Percentiles rank a stretch among this genome's conserved stretches.
Evolutionary conservation across 1,140 invertebrate genomes (phyloP).

Genomic region (Whitmania pigra): DNA sequence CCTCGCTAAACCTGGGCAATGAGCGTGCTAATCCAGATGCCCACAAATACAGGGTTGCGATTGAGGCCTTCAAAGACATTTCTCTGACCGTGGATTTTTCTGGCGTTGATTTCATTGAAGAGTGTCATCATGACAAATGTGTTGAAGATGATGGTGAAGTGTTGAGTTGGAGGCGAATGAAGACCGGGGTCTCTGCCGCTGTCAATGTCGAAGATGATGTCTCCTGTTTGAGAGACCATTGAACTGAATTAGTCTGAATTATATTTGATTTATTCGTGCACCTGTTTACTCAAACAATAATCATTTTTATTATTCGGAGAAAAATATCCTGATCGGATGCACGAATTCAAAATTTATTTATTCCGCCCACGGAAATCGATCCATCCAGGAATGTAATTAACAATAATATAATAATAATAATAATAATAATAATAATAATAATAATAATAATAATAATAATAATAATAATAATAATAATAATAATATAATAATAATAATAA

Average conservation of each 20-base stretch:
- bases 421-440: no score
- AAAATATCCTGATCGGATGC: no score
- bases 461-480: no score
- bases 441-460: no score
- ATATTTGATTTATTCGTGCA: background rate
- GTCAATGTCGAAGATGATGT: constrained; percentile 76
- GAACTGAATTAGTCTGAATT: background rate
- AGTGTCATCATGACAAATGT: constrained; percentile 99
- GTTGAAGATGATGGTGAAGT: constrained; percentile 97
- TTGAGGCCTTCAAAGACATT: constrained; percentile 80
- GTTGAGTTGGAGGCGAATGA: constrained; percentile 59
- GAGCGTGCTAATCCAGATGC: constrained; percentile 84
- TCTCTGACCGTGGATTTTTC: constrained; percentile 95
- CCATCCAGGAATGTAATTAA: no score
- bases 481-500: no score
- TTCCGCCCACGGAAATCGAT: no score
- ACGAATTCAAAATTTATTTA: no score
- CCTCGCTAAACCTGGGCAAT: constrained; percentile 61
- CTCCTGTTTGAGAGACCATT: constrained; percentile 33
- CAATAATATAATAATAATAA: no score
- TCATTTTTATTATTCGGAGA: no score
- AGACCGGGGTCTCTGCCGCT: constrained; percentile 50
- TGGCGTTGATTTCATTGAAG: constrained; percentile 96
- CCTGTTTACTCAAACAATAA: no score
- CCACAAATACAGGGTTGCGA: constrained; percentile 91